phyloP scores from a whole-genome alignment of 92 coral and sea anemone species.

The Parazoanthus atlanticus region DNA sequence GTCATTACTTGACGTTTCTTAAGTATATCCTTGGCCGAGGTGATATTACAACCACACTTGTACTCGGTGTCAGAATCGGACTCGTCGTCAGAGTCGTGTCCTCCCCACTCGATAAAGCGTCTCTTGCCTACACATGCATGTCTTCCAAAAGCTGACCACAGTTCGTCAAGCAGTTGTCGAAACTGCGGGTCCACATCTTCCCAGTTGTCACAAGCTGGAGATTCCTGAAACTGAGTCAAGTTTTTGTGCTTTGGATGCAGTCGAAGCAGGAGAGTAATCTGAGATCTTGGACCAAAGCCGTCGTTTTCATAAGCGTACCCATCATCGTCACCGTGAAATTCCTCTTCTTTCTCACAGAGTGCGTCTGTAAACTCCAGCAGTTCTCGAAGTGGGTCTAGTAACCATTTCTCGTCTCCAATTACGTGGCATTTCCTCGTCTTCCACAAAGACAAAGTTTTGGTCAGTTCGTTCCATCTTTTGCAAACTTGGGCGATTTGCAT shows the following conservation, averaged over 20 bases:
- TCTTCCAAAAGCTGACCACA: slow-evolving; percentile 36
- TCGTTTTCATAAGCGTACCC: neutral
- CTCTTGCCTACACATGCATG: slow-evolving; percentile 35
- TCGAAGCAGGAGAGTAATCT: slow-evolving; percentile 19
- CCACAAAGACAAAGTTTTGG: slow-evolving; percentile 52
- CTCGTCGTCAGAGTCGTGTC: slow-evolving; percentile 27
- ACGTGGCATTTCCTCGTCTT: slow-evolving; percentile 15
- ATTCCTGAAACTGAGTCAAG: neutral
- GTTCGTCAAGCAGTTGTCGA: neutral
- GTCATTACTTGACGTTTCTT: neutral
- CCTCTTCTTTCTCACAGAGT: slow-evolving; percentile 46
- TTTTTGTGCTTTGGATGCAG: slow-evolving; percentile 6
- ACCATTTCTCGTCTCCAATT: slow-evolving; percentile 69
- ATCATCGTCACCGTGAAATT: neutral
- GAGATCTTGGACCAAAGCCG: slow-evolving; percentile 31
- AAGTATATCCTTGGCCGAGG: neutral
- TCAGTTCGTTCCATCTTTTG: slow-evolving; percentile 52
- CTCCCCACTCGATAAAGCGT: slow-evolving; percentile 29
- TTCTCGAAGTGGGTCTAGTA: slow-evolving; percentile 54
- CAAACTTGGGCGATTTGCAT: slow-evolving; percentile 44
- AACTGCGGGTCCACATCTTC: slow-evolving; percentile 1
- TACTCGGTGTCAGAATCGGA: slow-evolving; percentile 5
- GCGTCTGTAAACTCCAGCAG: slow-evolving; percentile 45
- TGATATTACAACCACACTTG: slow-evolving; percentile 25
- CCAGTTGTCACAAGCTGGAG: neutral